Evolutionary conservation across 2,888 invertebrate species (phyloP), one percentile per base, ranked within the genome.

Genomic region (Aspidapion aeneum): DNA sequence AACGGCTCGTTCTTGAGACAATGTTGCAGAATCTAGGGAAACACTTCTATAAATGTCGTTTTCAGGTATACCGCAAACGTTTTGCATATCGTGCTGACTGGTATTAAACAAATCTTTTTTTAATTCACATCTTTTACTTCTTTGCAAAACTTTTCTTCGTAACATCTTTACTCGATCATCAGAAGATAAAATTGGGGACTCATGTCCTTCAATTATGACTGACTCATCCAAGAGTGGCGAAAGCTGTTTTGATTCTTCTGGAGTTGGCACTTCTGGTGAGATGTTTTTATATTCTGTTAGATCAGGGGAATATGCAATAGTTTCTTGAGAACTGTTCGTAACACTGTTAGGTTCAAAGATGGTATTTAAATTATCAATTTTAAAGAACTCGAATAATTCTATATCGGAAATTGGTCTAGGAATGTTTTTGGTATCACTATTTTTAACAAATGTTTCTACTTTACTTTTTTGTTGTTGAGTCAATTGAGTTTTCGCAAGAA

Each of bases 231-330:
- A 35, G 3, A 7, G 5, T 35, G 35, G 35, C 3, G 35, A 35
- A 7, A 35, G 12, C 3, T 12, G 5, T 3, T 35, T 12, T 12
- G 12, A 12, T 35, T 7, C 35, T 35, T 35, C 35, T 35, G 35
- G 35, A 35, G 5, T 35, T 35, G 3, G 3, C 12, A 35, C 3
- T 7, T 35, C 12, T 12, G 3, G 35, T 35, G 35, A 35, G 5
- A 35, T 35, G 3, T 12, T 3, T 12, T 35, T 35, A 35, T 7
- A 12, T 35, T 35, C 63, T 51, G 67, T 61, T 21, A 69, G 57
- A 57, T 71, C 66, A 16, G 72, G 69, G 3, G 71, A 67, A 62
- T 72, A 71, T 55, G 73, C 73, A 12, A 73, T 64, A 17, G 74
- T 74, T 19, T 65, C 64, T 57, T 58, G 65, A 7, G 65, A 65